phyloP scores from a whole-genome alignment of 2,888 invertebrate genomes.

The Glyphotaelius pellucidus region DNA sequence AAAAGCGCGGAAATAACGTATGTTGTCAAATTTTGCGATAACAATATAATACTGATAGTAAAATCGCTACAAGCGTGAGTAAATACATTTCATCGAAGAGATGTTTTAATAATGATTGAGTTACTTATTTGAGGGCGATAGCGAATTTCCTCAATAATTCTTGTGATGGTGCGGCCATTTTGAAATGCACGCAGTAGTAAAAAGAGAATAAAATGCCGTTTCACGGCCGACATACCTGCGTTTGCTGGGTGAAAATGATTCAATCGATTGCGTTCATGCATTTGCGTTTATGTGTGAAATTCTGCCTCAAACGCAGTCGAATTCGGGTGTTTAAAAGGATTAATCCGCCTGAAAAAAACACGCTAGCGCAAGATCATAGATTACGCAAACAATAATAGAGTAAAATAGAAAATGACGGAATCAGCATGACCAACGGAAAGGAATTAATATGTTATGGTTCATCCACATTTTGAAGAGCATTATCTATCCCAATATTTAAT shows the following conservation, averaged over 20 bases:
- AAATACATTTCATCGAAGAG: neutral
- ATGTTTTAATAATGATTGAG: neutral
- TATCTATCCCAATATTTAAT: slow-evolving; percentile 2
- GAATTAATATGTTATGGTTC: neutral
- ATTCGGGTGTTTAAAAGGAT: slow-evolving; percentile 16
- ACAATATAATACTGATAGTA: neutral
- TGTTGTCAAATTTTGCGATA: neutral
- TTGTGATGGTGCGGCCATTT: slow-evolving; percentile 17
- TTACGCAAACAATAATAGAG: slow-evolving; percentile 49
- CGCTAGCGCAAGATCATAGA: slow-evolving; percentile 42
- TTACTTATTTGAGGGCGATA: slow-evolving; percentile 25
- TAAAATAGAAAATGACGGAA: slow-evolving; percentile 14
- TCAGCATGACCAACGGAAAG: neutral
- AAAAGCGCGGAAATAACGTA: slow-evolving; percentile 24
- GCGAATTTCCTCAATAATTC: slow-evolving; percentile 5
- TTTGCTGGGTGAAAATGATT: slow-evolving; percentile 9
- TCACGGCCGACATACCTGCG: slow-evolving; percentile 4
- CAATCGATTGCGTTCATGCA: slow-evolving; percentile 34
- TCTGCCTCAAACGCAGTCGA: neutral
- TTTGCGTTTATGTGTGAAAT: slow-evolving; percentile 24
- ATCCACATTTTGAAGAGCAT: neutral
- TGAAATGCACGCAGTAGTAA: slow-evolving; percentile 20
- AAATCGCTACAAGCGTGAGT: neutral
- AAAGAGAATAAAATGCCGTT: neutral
- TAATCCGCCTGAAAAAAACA: slow-evolving; percentile 39